These are phyloP conservation scores for Trypoxylus dichotomus DNA, from an alignment of 1,140 invertebrate genomes.

Conservation along the genomic window DNA sequence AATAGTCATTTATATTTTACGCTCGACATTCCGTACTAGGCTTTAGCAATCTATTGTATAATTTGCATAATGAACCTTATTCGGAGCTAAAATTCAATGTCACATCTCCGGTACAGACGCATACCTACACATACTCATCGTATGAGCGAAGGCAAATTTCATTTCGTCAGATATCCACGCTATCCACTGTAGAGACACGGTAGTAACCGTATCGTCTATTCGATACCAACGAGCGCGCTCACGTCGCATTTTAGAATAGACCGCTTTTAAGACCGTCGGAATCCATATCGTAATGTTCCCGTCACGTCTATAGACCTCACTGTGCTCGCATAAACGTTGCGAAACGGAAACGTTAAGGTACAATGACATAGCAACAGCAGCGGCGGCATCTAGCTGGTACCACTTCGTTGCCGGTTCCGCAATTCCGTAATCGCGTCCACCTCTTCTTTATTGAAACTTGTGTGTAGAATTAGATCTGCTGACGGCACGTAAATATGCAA, in stretches of 20 bases:
- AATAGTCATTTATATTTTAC: neutral
- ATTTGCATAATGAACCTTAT: neutral
- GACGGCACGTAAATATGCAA: neutral
- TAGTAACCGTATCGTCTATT: neutral
- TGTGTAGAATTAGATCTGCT: neutral
- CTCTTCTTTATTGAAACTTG: neutral
- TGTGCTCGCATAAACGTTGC: neutral
- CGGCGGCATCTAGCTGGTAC: neutral
- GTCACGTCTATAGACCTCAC: neutral
- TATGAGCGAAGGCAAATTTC: neutral
- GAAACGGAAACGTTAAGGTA: neutral
- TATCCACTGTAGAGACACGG: neutral
- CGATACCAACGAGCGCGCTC: too few relatives aligned
- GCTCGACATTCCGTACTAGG: neutral
- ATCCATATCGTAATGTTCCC: neutral
- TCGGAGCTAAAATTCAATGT: neutral
- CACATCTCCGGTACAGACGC: neutral
- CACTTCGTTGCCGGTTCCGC: neutral
- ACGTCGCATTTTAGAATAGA: neutral
- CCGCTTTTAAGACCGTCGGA: neutral
- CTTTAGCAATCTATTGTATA: neutral
- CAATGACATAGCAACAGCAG: neutral
- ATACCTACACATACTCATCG: too few relatives aligned
- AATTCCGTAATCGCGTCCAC: neutral
- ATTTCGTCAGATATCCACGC: too few relatives aligned